Conservation (phyloP, 1,140 invertebrate species). For the Samia ricini region DNA sequence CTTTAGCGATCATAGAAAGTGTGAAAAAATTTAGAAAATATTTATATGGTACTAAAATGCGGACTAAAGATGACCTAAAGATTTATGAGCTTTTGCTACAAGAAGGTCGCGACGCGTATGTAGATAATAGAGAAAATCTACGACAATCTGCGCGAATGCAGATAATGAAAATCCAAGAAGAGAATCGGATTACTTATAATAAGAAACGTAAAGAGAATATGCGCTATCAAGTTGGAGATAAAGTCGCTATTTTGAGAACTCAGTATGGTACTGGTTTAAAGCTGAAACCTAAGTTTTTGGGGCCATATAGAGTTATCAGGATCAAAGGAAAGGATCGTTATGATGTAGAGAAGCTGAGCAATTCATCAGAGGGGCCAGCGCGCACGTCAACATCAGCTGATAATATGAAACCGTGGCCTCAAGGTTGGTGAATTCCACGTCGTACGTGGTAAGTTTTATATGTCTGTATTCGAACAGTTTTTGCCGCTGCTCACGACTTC, state of each 20-base stretch:
- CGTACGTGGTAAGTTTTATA: too few relatives aligned
- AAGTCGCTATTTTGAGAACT: conserved; percentile 36
- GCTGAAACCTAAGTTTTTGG: conserved; percentile 9
- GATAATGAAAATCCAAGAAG: conserved; percentile 41
- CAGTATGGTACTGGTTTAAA: conserved; percentile 17
- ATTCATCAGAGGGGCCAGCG: too few relatives aligned
- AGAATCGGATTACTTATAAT: conserved; percentile 42
- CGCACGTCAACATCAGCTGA: too few relatives aligned
- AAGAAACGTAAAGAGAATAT: conserved; percentile 23
- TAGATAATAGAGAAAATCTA: conserved; percentile 25
- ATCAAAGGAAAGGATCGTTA: conserved; percentile 3
- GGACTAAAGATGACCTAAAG: background rate
- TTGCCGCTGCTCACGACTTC: too few relatives aligned
- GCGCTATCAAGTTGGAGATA: conserved; percentile 27
- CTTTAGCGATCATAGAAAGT: too few relatives aligned
- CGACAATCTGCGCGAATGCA: conserved; percentile 31
- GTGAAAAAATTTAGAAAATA: too few relatives aligned
- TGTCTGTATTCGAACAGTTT: too few relatives aligned
- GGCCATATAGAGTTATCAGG: conserved; percentile 6
- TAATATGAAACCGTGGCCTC: too few relatives aligned
- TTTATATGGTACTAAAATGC: conserved; percentile 10
- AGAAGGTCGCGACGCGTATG: conserved; percentile 12
- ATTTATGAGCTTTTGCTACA: conserved; percentile 2
- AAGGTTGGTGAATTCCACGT: too few relatives aligned
- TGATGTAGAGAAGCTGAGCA: conserved; percentile 9